Base-by-base conservation (phyloP, 2,888 invertebrate species). In the Lycia hirtaria region DNA sequence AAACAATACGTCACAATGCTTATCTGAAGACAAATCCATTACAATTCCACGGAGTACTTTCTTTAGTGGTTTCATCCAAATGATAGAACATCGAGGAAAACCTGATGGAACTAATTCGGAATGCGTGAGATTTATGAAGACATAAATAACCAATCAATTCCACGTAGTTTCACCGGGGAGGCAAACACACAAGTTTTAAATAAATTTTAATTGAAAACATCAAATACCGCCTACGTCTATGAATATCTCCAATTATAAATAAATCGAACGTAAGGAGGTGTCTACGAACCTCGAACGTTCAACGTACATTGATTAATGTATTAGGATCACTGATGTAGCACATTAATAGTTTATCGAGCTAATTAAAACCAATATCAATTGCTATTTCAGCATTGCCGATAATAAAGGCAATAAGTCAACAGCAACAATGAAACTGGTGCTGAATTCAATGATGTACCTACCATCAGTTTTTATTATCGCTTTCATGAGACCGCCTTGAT, bases 201-300 rank as follows among this genome's bases (percentile, higher is more conserved):
- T 50, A 49, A 41, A 40, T 54, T 51, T 51, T 38, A 15, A 61
- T 53, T 45, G 30, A 53, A 48, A 40, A 48, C 28, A 57, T 37
- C 47, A 48, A 14, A 56, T 35, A 58, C 54, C 55, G 55, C 52
- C 50, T 38, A 53, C 58, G 43, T 47, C 35, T 4, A 20, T 51
- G 44, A 47, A 58, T 47, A 40, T 49, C 64, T 51, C 45, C 44
- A 57, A 52, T 45, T 52, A 24, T 56, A 55, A n/a, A n/a, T n/a
- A n/a, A n/a, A 61, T 56, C 47, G 15, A 37, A 44, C 47, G 52
- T 60, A 60, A 60, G n/a, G n/a, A n/a, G n/a, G n/a, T n/a, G n/a
- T n/a, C n/a, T n/a, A n/a, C n/a, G n/a, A n/a, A n/a, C n/a, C n/a
- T n/a, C n/a, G n/a, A n/a, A n/a, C n/a, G n/a, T n/a, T n/a, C n/a